Conservation (phyloP, 2,113 vertebrate species). For the Petroica traversi region DNA sequence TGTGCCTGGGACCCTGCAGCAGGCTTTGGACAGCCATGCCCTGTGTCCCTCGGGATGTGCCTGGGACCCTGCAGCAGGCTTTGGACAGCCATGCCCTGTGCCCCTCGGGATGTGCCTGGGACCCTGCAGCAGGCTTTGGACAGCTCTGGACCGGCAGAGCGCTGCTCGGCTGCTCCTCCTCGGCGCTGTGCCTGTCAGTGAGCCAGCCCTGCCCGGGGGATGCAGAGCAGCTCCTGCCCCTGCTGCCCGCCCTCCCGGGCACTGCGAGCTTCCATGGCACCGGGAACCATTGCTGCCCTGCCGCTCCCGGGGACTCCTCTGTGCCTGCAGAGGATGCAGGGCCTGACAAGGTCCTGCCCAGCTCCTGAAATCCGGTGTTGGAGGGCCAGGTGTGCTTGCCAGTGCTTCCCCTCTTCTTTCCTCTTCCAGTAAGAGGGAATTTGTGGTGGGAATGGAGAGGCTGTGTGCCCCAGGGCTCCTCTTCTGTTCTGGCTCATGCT, state of each 20-base stretch:
- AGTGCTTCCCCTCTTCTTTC: neutral
- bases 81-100: accelerated
- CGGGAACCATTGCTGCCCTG: accelerated
- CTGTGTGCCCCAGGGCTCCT: neutral
- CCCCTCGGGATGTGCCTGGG: neutral
- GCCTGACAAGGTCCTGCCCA: neutral
- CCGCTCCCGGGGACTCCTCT: neutral
- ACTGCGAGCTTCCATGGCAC: too few relatives aligned
- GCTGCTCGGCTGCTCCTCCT: too few relatives aligned
- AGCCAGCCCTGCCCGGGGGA: too few relatives aligned
- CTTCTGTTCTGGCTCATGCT: too few relatives aligned
- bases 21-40: too few relatives aligned
- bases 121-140: too few relatives aligned
- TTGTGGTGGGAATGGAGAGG: neutral
- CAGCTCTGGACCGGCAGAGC: too few relatives aligned
- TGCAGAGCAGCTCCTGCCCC: neutral
- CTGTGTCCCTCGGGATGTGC: neutral
- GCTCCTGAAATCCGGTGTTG: neutral
- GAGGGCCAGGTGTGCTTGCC: neutral
- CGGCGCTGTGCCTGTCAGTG: too few relatives aligned
- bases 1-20: too few relatives aligned
- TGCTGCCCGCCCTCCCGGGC: accelerated
- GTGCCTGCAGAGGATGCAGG: neutral
- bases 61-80: accelerated
- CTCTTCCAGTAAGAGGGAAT: neutral